phyloP scores from a whole-genome alignment of 1,140 invertebrate genomes.

The Antheraea mylitta region DNA sequence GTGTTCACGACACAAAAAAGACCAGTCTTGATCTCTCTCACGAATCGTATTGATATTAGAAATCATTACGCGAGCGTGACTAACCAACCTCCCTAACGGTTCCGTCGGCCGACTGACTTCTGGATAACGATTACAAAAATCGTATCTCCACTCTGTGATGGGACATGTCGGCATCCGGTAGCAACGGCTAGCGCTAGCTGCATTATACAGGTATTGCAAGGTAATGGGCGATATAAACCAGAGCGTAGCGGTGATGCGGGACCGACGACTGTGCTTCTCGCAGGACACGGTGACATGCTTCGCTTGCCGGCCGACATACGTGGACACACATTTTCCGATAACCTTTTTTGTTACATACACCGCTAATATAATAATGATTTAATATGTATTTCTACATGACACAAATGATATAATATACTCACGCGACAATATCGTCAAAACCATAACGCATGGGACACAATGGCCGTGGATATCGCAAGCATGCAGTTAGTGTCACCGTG shows the following conservation, averaged over 20 bases:
- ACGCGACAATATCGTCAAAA: constrained; percentile 23
- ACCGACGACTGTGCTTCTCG: constrained; percentile 6
- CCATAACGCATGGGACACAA: constrained; percentile 28
- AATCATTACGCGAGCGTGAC: constrained; percentile 50
- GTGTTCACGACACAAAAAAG: constrained; percentile 43
- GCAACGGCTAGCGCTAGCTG: background rate
- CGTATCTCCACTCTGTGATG: background rate
- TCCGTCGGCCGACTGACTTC: constrained; percentile 31
- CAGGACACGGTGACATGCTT: constrained; percentile 31
- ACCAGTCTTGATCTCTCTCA: constrained; percentile 37
- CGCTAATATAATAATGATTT: constrained; percentile 11
- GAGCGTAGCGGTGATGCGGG: background rate
- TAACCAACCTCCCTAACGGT: constrained; percentile 40
- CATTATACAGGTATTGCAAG: constrained; percentile 4
- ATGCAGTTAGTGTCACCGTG: constrained; percentile 40
- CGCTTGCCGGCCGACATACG: constrained; percentile 30
- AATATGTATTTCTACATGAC: constrained; percentile 19
- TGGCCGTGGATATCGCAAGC: constrained; percentile 23
- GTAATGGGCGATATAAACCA: background rate
- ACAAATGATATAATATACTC: constrained; percentile 29
- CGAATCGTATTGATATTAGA: constrained; percentile 52
- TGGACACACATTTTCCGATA: constrained; percentile 41
- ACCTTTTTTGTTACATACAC: constrained; percentile 30
- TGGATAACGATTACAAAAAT: constrained; percentile 13
- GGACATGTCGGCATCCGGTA: constrained; percentile 6